Percentiles rank a stretch among this genome's conserved stretches.
Conservation (phyloP, 2,113 vertebrate species). For the Eidolon helvum region DNA sequence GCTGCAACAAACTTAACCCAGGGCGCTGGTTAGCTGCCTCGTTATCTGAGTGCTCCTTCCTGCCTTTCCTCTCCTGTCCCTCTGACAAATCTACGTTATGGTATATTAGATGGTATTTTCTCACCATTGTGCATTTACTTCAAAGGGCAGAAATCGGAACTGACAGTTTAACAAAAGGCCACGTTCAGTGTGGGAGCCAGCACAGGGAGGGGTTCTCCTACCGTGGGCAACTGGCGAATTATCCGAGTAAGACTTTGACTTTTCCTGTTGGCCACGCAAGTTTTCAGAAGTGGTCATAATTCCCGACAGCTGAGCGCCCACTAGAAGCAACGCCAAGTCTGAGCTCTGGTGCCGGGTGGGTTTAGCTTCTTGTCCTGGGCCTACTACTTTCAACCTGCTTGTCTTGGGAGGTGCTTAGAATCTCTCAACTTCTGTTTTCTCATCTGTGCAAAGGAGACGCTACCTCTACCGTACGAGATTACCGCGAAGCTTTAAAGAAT, state of each 20-base stretch:
- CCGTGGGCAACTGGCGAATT: background rate
- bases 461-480: background rate
- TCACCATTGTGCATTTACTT: constrained; percentile 72
- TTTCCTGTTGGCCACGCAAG: background rate
- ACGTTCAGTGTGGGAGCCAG: background rate
- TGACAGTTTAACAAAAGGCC: constrained; percentile 70
- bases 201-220: background rate
- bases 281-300: background rate
- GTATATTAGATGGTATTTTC: constrained; percentile 73
- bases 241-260: background rate
- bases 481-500: background rate
- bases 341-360: background rate
- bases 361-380: background rate
- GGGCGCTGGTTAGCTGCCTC: background rate
- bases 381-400: background rate
- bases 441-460: background rate
- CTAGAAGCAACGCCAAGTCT: background rate
- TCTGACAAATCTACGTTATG: constrained; percentile 68
- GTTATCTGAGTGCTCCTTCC: background rate
- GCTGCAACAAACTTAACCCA: background rate
- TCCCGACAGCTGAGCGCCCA: background rate
- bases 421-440: background rate
- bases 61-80: background rate
- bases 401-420: background rate
- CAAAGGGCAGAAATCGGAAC: constrained; percentile 74